Evolutionary conservation across 2,888 invertebrate species (phyloP), one percentile per base, ranked within the genome.

Genomic region (Spilosoma lubricipeda): DNA sequence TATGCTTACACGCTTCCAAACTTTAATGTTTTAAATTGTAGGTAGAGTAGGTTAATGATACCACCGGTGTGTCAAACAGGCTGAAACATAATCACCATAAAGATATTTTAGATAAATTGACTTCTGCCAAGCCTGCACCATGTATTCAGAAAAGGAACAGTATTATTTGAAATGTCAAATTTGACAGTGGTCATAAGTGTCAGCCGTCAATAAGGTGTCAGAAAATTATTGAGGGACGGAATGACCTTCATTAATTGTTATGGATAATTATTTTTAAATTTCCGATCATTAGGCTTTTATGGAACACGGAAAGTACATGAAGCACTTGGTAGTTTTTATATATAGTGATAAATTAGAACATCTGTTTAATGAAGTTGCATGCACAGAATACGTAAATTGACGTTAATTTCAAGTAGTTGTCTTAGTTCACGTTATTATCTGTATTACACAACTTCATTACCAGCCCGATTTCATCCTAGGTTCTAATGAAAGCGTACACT

Each of bases 401-500:
- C 36, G 69, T 72, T 42, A 59, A 5, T 56, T 59, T 56, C 13
- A 66, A 18, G 30, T 63, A 63, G 23, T 67, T 20, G 63, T 59
- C 15, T 71, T 67, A 56, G 39, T n/a, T 7, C 20, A 52, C 11
- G 52, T 66, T 42, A 72, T 72, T 75, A 75, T 33, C 71, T 59
- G n/a, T 70, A 33, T 67, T 76, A 42, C 48, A 66, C 72, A 67
- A 73, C 30, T 70, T 42, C 45, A 56, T 66, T 68, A 68, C 64
- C 67, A 67, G 68, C 72, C 64, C 56, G 36, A 45, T 48, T 70
- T 64, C 75, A 73, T 69, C 52, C 11, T 36, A 77, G 72, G 75
- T 75, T 77, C 83, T 81, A 82, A 85, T 81, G 76, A 64, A 76
- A 76, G 74, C 85, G 82, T 73, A 82, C 77, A 78, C 79, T 83